phyloP scores from a whole-genome alignment of 2,113 vertebrate species.

The Emydura subglobosa region DNA sequence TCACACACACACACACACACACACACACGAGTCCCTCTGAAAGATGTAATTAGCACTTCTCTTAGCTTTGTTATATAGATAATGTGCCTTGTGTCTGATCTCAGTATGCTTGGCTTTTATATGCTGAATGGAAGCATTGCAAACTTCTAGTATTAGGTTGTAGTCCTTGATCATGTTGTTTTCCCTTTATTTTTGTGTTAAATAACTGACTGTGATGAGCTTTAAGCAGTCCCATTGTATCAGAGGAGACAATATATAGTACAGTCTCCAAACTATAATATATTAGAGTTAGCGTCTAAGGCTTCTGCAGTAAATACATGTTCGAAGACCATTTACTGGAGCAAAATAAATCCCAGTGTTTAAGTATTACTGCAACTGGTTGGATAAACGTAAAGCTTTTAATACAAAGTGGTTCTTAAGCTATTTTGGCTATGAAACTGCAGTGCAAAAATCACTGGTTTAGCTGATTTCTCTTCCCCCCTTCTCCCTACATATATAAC shows the following conservation, averaged over 20 bases:
- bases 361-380: background rate
- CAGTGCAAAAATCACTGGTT: background rate
- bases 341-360: background rate
- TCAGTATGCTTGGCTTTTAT: slow-evolving; percentile 34
- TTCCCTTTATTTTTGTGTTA: slow-evolving; percentile 44
- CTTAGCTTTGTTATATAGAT: slow-evolving; percentile 35
- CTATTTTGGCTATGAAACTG: background rate
- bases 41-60: slow-evolving; percentile 38
- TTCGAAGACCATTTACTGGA: background rate
- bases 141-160: slow-evolving; percentile 42
- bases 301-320: background rate
- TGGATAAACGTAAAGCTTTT: background rate
- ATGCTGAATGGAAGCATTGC: slow-evolving; percentile 45
- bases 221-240: background rate
- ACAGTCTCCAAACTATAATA: slow-evolving; percentile 4
- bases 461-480: background rate
- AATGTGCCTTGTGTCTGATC: slow-evolving; percentile 63
- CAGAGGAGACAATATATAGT: background rate
- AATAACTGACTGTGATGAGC: slow-evolving; percentile 20
- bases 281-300: background rate
- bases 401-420: background rate
- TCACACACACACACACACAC: slow-evolving; percentile 50
- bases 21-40: slow-evolving; percentile 23
- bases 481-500: background rate
- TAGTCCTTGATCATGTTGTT: slow-evolving; percentile 22